A percentile compares a stretch with the other conserved stretches of the same genome.
Conservation (phyloP, 1,140 invertebrate species). For the Lepidurus packardi region DNA sequence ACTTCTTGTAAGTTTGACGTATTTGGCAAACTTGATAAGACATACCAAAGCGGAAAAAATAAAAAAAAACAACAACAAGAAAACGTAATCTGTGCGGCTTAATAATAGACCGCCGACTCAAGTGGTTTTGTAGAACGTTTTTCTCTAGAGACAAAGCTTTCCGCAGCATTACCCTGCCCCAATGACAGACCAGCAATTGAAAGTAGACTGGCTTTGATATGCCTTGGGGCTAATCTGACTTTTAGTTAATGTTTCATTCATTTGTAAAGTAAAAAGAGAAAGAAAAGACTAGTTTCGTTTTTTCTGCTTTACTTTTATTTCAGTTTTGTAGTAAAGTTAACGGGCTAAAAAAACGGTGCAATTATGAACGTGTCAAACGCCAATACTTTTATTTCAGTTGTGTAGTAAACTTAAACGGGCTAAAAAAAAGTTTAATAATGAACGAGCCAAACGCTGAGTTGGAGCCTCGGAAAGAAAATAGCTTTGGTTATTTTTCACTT, state of each 20-base stretch:
- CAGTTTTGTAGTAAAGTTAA: too few relatives aligned
- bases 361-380: too few relatives aligned
- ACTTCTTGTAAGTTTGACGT: too few relatives aligned
- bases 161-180: background rate
- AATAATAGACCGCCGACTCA: constrained; percentile 17
- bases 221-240: background rate
- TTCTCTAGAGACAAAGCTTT: constrained; percentile 2
- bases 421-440: background rate
- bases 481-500: background rate
- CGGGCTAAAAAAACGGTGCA: too few relatives aligned
- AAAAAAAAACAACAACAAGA: background rate
- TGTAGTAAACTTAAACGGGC: too few relatives aligned
- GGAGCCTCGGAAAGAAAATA: background rate
- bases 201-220: background rate
- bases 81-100: constrained; percentile 1
- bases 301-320: too few relatives aligned
- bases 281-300: too few relatives aligned
- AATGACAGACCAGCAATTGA: constrained; percentile 10
- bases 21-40: too few relatives aligned
- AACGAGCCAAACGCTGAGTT: background rate
- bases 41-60: background rate
- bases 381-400: too few relatives aligned
- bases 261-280: too few relatives aligned
- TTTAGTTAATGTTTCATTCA: background rate
- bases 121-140: constrained; percentile 9